Percentiles rank a stretch among this genome's conserved stretches.
phyloP scores from a whole-genome alignment of 2,797 vertebrate genomes.

The Coendou prehensilis region DNA sequence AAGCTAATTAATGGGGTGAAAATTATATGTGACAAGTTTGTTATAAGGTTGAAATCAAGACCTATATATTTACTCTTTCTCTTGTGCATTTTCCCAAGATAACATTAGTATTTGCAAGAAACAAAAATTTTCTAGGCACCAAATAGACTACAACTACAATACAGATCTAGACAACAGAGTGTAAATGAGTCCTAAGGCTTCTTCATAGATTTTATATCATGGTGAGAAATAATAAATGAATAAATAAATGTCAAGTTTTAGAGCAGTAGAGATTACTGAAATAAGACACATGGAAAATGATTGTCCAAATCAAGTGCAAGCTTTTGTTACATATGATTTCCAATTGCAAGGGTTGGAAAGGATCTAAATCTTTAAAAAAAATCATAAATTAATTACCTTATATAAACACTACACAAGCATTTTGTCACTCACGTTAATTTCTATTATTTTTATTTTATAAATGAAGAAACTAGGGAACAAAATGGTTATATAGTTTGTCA shows the following conservation, averaged over 20 bases:
- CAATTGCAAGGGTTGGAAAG: background rate
- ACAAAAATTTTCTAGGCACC: background rate
- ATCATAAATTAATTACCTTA: background rate
- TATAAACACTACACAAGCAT: background rate
- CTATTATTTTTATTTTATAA: conserved; percentile 20
- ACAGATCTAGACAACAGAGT: background rate
- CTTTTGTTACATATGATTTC: background rate
- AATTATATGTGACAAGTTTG: conserved; percentile 73
- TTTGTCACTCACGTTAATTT: conserved; percentile 6
- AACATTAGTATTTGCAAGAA: background rate
- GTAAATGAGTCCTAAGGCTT: background rate
- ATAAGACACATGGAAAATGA: background rate
- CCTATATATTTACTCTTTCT: conserved; percentile 43
- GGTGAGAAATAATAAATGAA: background rate
- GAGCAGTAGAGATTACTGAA: conserved; percentile 22
- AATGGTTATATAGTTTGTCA: background rate
- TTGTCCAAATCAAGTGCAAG: background rate
- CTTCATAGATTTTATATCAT: background rate
- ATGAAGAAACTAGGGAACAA: background rate
- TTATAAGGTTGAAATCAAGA: conserved; percentile 65
- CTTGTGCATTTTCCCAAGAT: conserved; percentile 69
- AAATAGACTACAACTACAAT: background rate
- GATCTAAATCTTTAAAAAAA: background rate
- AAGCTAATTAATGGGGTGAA: conserved; percentile 79
- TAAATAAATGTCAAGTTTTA: background rate